Conservation (phyloP, 2,888 invertebrate genomes). For the Meiosimyza platycephala region DNA sequence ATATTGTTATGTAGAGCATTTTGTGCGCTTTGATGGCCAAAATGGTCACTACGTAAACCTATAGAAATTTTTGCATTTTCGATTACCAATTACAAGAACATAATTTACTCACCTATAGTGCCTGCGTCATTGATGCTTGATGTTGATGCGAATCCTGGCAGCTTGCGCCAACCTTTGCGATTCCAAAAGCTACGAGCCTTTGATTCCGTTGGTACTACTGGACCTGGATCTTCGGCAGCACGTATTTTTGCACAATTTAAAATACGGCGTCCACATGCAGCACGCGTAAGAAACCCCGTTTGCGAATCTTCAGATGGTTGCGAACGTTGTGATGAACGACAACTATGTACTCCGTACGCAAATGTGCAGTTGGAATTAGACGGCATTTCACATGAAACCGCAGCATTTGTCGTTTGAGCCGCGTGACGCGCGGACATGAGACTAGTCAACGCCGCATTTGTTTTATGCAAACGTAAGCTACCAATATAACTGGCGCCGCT, state of each 20-base stretch:
- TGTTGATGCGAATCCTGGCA: constrained; percentile 79
- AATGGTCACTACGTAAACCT: no score
- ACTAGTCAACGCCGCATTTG: constrained; percentile 58
- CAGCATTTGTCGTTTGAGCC: constrained; percentile 24
- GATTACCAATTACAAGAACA: background rate
- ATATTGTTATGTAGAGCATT: no score
- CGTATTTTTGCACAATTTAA: constrained; percentile 68
- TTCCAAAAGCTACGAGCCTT: constrained; percentile 74
- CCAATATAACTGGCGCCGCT: constrained; percentile 85
- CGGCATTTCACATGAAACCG: background rate
- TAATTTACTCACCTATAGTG: constrained; percentile 70
- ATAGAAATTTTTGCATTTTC: no score
- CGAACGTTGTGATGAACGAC: constrained; percentile 63
- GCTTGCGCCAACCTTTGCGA: constrained; percentile 82
- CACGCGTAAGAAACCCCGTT: constrained; percentile 59
- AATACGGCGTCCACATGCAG: constrained; percentile 66
- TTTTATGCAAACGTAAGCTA: constrained; percentile 71
- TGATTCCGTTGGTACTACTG: constrained; percentile 61
- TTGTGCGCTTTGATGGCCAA: no score
- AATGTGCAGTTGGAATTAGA: constrained; percentile 43
- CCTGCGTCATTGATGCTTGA: constrained; percentile 78
- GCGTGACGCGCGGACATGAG: constrained; percentile 57
- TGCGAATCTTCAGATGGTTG: constrained; percentile 39
- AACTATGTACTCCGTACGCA: constrained; percentile 59
- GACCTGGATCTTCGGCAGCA: constrained; percentile 67